These are phyloP conservation scores for Leptobrachium ailaonicum DNA, from an alignment of 2,113 vertebrate species.

Conservation along the genomic window DNA sequence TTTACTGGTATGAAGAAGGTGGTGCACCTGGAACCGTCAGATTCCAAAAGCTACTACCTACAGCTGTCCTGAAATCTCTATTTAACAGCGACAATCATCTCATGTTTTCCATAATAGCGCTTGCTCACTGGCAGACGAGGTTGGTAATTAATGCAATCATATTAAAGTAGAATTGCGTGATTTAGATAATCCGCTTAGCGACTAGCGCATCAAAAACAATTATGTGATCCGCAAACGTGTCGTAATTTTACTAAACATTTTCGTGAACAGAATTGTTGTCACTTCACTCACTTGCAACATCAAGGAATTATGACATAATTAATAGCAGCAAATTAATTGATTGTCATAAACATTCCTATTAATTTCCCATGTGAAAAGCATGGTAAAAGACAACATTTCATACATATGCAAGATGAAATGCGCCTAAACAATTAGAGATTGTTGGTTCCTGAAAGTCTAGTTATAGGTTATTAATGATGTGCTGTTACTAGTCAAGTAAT, in stretches of 20 bases:
- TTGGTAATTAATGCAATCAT: not conserved
- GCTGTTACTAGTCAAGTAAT: too few species aligned
- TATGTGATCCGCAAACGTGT: not conserved
- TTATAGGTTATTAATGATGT: too few species aligned
- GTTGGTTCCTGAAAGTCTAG: too few species aligned
- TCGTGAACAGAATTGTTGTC: not conserved
- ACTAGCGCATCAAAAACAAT: not conserved
- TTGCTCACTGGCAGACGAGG: not conserved
- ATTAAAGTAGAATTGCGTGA: not conserved
- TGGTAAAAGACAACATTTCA: too few species aligned
- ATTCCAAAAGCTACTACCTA: not conserved
- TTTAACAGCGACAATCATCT: not conserved
- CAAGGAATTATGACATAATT: not conserved
- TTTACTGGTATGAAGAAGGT: too few species aligned
- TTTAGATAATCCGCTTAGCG: not conserved
- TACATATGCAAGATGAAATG: too few species aligned
- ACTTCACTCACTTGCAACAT: not conserved
- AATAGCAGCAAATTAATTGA: not conserved
- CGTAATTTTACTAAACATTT: not conserved
- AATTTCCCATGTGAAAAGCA: too few species aligned
- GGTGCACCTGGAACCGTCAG: not conserved
- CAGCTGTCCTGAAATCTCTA: not conserved
- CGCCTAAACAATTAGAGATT: too few species aligned
- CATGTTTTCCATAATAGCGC: not conserved
- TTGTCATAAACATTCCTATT: not conserved